Conservation (phyloP, 2,113 vertebrate genomes). For the Toxotes chatareus region DNA sequence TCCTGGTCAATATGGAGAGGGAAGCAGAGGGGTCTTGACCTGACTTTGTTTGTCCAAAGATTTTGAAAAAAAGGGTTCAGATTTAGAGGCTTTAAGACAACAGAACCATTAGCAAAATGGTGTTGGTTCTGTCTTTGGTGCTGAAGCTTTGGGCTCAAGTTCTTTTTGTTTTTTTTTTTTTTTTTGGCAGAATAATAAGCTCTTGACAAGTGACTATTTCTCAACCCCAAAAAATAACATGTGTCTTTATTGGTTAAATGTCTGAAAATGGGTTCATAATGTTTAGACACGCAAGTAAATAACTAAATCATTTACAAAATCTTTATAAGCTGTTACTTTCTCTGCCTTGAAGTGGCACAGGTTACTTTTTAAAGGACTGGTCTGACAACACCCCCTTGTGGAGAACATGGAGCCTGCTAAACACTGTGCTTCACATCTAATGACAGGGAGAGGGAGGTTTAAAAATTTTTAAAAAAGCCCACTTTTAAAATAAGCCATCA, state of each 20-base stretch:
- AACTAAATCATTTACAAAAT: background rate
- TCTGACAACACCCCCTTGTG: conserved; percentile 31
- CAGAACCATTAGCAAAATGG: too few species aligned
- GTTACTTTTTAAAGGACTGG: background rate
- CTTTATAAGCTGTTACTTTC: background rate
- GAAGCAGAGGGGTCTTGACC: too few species aligned
- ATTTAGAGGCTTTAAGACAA: too few species aligned
- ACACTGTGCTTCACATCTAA: background rate
- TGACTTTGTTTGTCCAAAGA: too few species aligned
- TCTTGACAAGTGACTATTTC: background rate
- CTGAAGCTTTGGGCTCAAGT: background rate
- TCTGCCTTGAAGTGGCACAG: conserved; percentile 4
- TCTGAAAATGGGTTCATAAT: background rate
- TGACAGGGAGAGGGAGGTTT: background rate
- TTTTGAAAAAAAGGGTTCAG: too few species aligned
- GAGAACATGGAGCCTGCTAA: background rate
- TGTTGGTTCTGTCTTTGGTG: background rate
- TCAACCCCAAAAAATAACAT: too few species aligned
- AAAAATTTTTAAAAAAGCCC: conserved; percentile 15
- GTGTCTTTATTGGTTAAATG: background rate
- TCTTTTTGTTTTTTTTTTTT: too few species aligned
- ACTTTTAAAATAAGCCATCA: background rate
- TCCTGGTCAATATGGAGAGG: background rate
- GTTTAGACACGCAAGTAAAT: background rate
- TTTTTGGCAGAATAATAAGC: too few species aligned